Conservation (phyloP, 1,140 invertebrate genomes). For the Ceratosolen fusciceps region DNA sequence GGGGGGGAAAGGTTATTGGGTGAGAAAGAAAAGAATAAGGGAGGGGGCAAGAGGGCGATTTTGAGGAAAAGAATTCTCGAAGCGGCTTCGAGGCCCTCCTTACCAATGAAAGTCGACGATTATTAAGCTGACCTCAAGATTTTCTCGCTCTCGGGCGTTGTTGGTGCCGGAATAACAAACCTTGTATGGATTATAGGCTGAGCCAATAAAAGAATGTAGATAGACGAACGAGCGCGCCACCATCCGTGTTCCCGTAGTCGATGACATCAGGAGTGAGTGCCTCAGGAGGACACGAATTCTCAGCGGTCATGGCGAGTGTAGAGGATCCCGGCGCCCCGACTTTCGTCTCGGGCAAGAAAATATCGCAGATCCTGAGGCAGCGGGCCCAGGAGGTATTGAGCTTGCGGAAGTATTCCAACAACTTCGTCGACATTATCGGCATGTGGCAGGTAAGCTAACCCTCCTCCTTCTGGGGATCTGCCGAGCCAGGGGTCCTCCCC, state of each 20-base stretch:
- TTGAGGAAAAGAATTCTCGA: no score
- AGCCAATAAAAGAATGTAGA: background rate
- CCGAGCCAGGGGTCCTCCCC: no score
- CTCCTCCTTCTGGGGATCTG: no score
- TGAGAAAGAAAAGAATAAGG: no score
- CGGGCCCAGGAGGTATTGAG: slow-evolving; percentile 79
- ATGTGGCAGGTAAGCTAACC: slow-evolving; percentile 73
- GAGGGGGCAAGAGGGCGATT: background rate
- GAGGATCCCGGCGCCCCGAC: slow-evolving; percentile 23
- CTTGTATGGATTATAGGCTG: background rate
- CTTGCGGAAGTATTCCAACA: slow-evolving; percentile 76
- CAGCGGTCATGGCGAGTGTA: slow-evolving; percentile 36
- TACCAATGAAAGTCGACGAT: background rate
- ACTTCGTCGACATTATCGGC: slow-evolving; percentile 76
- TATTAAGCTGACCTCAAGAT: background rate
- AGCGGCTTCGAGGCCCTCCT: background rate
- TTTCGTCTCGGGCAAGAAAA: slow-evolving; percentile 57
- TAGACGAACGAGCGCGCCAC: background rate
- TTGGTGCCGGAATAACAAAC: background rate
- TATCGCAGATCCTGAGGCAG: slow-evolving; percentile 73
- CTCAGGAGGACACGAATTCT: slow-evolving; percentile 3
- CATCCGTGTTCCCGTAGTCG: background rate
- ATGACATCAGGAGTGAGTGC: slow-evolving; percentile 21
- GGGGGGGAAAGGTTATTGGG: no score
- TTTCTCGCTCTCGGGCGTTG: background rate